Base-by-base conservation (phyloP, 92 coral and sea anemone species). In the Diadumene lineata region DNA sequence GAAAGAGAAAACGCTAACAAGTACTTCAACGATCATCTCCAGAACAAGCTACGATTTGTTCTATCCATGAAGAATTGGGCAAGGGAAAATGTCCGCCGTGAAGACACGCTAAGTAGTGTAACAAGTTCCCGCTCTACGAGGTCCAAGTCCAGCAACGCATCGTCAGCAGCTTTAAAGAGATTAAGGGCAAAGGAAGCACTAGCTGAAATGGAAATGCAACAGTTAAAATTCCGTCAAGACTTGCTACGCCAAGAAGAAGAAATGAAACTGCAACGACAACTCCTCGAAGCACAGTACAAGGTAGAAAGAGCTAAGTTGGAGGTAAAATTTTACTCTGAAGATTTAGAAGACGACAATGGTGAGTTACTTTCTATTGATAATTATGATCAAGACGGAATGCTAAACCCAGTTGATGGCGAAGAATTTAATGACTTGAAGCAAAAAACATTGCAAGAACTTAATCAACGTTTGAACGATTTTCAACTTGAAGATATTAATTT, bases 281-380 rank as follows among this genome's bases (percentile, higher is more conserved):
- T 83, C 0, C 53, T 83, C 17, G 87, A 77, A 11, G 83, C 73
- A 4, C 56, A 83, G 28, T 46, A 70, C 16, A 76, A 83, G 50
- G 25, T 78, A 13, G 78, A 82, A 56, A 76, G 51, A 60, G 87
- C 87, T 0, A 68, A 69, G 23, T 34, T 83, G 18, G 68, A 78
- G 50, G 87, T 69, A 7, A 24, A 72, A 34, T 60, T 70, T 50
- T 83, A 68, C 46, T 53, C 27, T 11, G 68, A 63, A 7, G 70
- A 31, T 1, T 15, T 19, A 27, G 50, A 65, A 11, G 50, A 65
- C 8, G 25, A 26, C 31, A 19, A 13, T 32, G 70, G 50, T 18
- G 21, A 26, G 70, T n/a, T 4, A 32, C 46, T 11, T 48, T 70
- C n/a, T n/a, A n/a, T n/a, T n/a, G n/a, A n/a, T n/a, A n/a, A n/a